Evolutionary conservation across 2,888 invertebrate species (phyloP).

Genomic region (Pheosia tremula): DNA sequence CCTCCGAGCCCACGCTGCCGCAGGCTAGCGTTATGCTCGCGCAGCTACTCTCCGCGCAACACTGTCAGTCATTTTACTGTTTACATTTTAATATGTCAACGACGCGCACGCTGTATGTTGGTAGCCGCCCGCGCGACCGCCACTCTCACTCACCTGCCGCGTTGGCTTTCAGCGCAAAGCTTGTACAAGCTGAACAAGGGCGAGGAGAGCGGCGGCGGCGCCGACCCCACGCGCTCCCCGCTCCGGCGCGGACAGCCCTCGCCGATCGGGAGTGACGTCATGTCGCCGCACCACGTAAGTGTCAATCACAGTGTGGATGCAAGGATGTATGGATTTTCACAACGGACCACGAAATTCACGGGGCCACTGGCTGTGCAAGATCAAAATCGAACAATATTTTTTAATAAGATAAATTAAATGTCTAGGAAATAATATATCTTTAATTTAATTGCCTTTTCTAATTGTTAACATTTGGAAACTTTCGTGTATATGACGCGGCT

Average conservation of each 20-base stretch:
- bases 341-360: too few species aligned
- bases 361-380: too few species aligned
- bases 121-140: neutral
- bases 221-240: conserved; percentile 75
- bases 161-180: conserved; percentile 68
- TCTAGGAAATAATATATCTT: too few species aligned
- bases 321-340: too few species aligned
- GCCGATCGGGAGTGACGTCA: conserved; percentile 75
- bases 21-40: conserved; percentile 91
- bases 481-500: too few species aligned
- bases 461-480: too few species aligned
- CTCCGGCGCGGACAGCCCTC: conserved; percentile 68
- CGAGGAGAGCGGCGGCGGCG: conserved; percentile 62
- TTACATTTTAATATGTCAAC: conserved; percentile 24
- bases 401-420: too few species aligned
- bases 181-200: conserved; percentile 79
- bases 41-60: conserved; percentile 89
- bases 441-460: too few species aligned
- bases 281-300: conserved; percentile 77
- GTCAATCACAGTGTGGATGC: too few species aligned
- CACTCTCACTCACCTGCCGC: neutral
- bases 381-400: too few species aligned
- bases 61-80: conserved; percentile 80
- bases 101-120: conserved; percentile 11
- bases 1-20: conserved; percentile 90